These are phyloP conservation scores for Lycophotia porphyrea DNA, from an alignment of 2,888 invertebrate genomes.

Conservation along the genomic window DNA sequence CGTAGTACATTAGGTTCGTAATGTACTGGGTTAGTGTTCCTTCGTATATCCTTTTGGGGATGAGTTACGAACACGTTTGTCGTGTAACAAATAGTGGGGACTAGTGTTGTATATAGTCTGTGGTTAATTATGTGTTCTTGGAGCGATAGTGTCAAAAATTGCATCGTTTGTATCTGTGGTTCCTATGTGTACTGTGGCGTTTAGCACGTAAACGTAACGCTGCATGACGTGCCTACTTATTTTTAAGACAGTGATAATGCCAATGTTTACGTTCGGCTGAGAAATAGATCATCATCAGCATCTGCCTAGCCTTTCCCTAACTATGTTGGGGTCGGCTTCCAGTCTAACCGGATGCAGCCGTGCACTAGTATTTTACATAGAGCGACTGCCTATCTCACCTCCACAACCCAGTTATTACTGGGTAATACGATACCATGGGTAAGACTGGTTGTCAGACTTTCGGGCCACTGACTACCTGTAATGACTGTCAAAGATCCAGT, in stretches of 20 bases:
- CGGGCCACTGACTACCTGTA: no score
- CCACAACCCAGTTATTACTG: no score
- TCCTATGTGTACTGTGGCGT: neutral
- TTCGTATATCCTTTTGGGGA: slow-evolving; percentile 63
- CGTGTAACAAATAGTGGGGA: slow-evolving; percentile 32
- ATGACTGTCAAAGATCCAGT: no score
- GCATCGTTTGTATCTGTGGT: neutral
- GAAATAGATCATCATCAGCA: no score
- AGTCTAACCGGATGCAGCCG: no score
- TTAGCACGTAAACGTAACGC: neutral
- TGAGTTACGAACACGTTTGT: slow-evolving; percentile 44
- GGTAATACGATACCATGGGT: no score
- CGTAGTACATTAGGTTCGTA: slow-evolving; percentile 53
- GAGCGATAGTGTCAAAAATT: neutral
- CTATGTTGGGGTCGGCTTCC: no score
- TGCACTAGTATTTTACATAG: no score
- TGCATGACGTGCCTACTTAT: neutral
- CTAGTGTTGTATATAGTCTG: neutral
- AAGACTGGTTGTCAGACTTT: no score
- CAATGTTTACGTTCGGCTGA: neutral
- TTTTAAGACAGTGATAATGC: neutral
- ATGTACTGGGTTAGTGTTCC: slow-evolving; percentile 51
- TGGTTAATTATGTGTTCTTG: slow-evolving; percentile 6
- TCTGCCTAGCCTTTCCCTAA: no score
- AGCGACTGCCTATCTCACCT: no score